Conservation (phyloP, 2,888 invertebrate genomes). For the Drosophila imparisetae region DNA sequence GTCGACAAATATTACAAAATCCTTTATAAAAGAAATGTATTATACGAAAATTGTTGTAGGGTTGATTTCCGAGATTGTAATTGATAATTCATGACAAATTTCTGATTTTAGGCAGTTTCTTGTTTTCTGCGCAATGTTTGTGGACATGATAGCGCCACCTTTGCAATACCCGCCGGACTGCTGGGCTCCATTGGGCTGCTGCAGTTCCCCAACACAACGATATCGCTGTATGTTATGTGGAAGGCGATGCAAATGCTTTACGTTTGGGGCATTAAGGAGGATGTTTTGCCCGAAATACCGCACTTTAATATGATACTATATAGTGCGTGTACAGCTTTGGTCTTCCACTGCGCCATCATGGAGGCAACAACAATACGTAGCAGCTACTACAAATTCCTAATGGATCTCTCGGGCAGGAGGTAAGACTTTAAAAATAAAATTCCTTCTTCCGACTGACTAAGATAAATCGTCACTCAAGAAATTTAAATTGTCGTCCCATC, state of each 20-base stretch:
- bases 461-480: too few species aligned
- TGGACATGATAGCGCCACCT: slow-evolving; percentile 86
- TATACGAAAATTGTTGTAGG: not conserved
- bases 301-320: slow-evolving; percentile 88
- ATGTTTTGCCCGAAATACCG: slow-evolving; percentile 88
- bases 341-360: slow-evolving; percentile 90
- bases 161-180: slow-evolving; percentile 89
- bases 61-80: not conserved
- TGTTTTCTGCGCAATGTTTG: slow-evolving; percentile 88
- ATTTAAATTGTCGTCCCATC: not conserved
- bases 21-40: not conserved
- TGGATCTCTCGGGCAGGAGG: slow-evolving; percentile 89
- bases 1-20: not conserved
- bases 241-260: slow-evolving; percentile 91
- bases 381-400: slow-evolving; percentile 92
- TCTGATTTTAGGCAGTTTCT: slow-evolving; percentile 86
- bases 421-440: slow-evolving; percentile 57
- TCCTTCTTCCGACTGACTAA: not conserved
- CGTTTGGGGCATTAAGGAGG: slow-evolving; percentile 87
- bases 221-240: slow-evolving; percentile 92
- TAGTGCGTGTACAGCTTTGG: slow-evolving; percentile 89
- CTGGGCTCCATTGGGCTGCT: slow-evolving; percentile 89
- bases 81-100: slow-evolving; percentile 30
- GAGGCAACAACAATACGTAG: slow-evolving; percentile 91
- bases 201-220: slow-evolving; percentile 90